Percentiles rank a stretch among this genome's conserved stretches.
These are phyloP conservation scores for Neodon shergylaensis DNA, from an alignment of 2,113 vertebrate genomes.

Conservation along the genomic window DNA sequence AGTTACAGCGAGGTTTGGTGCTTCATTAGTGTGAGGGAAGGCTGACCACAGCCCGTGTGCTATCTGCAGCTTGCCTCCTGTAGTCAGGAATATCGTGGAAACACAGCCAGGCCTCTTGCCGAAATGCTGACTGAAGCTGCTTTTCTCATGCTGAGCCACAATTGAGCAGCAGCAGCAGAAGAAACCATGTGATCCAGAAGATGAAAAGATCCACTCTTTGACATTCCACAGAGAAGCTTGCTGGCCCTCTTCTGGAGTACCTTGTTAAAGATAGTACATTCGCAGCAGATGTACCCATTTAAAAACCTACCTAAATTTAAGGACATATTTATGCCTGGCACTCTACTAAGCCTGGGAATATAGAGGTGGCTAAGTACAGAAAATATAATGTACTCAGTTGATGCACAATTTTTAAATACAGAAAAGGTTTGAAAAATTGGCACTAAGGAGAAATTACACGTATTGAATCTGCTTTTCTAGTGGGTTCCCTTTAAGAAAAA, in stretches of 20 bases:
- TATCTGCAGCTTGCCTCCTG: background rate
- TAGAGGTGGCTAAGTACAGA: background rate
- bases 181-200: background rate
- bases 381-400: background rate
- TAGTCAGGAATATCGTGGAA: constrained; percentile 10
- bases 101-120: background rate
- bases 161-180: background rate
- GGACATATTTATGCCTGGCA: background rate
- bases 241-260: background rate
- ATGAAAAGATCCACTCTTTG: background rate
- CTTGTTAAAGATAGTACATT: background rate
- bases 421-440: background rate
- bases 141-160: background rate
- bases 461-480: background rate
- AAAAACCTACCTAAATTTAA: background rate
- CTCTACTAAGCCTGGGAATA: background rate
- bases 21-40: background rate
- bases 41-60: background rate
- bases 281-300: background rate
- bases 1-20: background rate
- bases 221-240: background rate
- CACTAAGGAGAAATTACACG: background rate
- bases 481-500: background rate
- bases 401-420: background rate
- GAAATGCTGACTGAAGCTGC: background rate